These are phyloP conservation scores for Tenualosa thibaudeaui DNA, from an alignment of 2,797 vertebrate genomes.

Conservation along the genomic window DNA sequence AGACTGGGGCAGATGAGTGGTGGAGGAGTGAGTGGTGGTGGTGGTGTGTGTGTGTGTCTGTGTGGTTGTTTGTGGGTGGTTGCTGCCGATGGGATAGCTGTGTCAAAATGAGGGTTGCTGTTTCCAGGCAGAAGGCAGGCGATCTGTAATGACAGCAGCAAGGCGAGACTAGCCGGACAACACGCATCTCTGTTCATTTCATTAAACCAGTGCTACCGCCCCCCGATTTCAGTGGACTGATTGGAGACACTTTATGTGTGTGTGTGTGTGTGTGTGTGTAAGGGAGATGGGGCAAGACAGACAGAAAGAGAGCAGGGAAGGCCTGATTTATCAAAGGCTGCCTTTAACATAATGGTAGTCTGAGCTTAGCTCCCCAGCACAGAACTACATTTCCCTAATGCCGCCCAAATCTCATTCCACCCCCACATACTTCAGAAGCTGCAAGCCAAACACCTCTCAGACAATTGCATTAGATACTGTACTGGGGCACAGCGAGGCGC, in stretches of 20 bases:
- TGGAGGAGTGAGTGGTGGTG: not conserved
- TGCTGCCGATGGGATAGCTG: not conserved
- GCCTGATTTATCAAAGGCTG: constrained; percentile 51
- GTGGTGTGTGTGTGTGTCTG: not conserved
- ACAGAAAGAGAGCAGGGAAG: constrained; percentile 24
- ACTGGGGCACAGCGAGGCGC: constrained; percentile 51
- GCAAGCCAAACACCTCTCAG: constrained; percentile 55
- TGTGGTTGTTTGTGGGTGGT: not conserved
- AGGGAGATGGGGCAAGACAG: not conserved
- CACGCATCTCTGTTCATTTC: constrained; percentile 53
- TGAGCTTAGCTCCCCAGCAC: constrained; percentile 19
- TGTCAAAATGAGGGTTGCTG: not conserved
- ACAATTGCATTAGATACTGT: constrained; percentile 60
- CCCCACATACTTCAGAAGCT: constrained; percentile 53
- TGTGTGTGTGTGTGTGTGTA: not conserved
- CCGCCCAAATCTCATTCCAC: constrained; percentile 54
- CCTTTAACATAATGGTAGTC: constrained; percentile 6
- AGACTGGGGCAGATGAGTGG: not conserved
- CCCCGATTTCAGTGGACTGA: not conserved
- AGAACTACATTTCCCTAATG: constrained; percentile 55
- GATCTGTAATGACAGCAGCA: constrained; percentile 27
- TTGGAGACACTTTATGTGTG: constrained; percentile 17
- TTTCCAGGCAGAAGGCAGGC: not conserved
- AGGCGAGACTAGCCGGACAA: constrained; percentile 30
- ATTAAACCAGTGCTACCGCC: constrained; percentile 42